These are phyloP conservation scores for Cepphus grylle DNA, from an alignment of 2,113 vertebrate species.

Conservation along the genomic window DNA sequence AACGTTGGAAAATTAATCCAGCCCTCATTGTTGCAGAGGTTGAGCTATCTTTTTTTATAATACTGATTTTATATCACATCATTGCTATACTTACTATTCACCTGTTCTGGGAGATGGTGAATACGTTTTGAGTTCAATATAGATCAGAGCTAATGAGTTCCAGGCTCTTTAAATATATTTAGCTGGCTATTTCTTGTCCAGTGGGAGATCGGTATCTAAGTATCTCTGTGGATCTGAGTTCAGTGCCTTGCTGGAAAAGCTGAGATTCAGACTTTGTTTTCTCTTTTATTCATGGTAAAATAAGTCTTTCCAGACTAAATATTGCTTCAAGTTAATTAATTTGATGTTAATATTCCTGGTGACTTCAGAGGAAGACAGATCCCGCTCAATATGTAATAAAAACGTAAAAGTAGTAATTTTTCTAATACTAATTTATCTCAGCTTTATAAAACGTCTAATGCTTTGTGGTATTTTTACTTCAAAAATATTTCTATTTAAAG, in stretches of 20 bases:
- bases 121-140: not conserved
- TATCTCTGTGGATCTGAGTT: not conserved
- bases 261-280: slow-evolving; percentile 25
- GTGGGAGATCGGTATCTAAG: not conserved
- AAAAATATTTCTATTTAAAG: slow-evolving; percentile 27
- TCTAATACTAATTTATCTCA: not conserved
- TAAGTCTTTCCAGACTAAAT: not conserved
- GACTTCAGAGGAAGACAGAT: slow-evolving; percentile 34
- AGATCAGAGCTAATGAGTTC: not conserved
- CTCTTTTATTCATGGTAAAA: not conserved
- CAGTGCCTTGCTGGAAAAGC: not conserved
- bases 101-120: not conserved
- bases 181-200: not conserved
- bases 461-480: slow-evolving; percentile 20
- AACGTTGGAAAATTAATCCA: not conserved
- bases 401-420: not conserved
- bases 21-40: not conserved
- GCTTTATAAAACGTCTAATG: not conserved
- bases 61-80: not conserved
- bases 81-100: not conserved
- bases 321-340: slow-evolving; percentile 35
- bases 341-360: slow-evolving; percentile 4
- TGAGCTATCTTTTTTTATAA: not conserved
- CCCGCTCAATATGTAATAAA: slow-evolving; percentile 34
- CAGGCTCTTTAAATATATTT: slow-evolving; percentile 5